Base-by-base conservation (phyloP, 2,797 vertebrate species). In the Caiman crocodilus region DNA sequence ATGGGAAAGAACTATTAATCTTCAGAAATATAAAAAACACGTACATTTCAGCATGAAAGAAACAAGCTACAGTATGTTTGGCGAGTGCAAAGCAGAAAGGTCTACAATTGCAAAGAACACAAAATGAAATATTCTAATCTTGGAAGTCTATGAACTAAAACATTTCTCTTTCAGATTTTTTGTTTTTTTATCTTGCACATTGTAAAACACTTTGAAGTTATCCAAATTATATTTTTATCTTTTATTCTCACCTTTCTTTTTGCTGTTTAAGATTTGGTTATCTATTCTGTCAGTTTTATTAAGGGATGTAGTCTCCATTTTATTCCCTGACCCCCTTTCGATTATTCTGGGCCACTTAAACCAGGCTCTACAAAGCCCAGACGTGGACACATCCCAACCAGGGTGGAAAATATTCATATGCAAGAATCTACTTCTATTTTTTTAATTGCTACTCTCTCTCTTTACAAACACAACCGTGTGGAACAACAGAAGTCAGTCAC, bases 1-100 rank as follows among this genome's bases (percentile, higher is more conserved):
- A 79, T 55, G 63, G 77, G 56, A 94, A 80, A 67, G 32, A 94
- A 85, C 78, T 90, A n/a, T 65, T n/a, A 85, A 90, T 93, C 80
- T 90, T 82, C 69, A 92, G 88, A 23, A 93, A 82, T 65, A 64
- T 55, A 50, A 93, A 59, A 64, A 86, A 82, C 61, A 88, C 84
- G 42, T 50, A 83, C 91, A 85, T 92, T 89, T 92, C 92, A 76
- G 86, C 86, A 96, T 78, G 87, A 91, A 76, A 35, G 30, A 60
- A 35, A 94, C 42, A 71, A 42, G 32, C 30, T 32, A 32, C 35
- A 91, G 90, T 16, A 64, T 65, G 94, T 85, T 5, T 81, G 56
- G 90, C 92, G 82, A 89, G 94, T 94, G 87, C 86, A 96, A 79
- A 32, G 59, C 87, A 55, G 15, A 11, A 2, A 81, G 94, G 91